These are phyloP conservation scores for Zhuqinia jingwanae DNA, from an alignment of 2,888 invertebrate species.

Conservation along the genomic window DNA sequence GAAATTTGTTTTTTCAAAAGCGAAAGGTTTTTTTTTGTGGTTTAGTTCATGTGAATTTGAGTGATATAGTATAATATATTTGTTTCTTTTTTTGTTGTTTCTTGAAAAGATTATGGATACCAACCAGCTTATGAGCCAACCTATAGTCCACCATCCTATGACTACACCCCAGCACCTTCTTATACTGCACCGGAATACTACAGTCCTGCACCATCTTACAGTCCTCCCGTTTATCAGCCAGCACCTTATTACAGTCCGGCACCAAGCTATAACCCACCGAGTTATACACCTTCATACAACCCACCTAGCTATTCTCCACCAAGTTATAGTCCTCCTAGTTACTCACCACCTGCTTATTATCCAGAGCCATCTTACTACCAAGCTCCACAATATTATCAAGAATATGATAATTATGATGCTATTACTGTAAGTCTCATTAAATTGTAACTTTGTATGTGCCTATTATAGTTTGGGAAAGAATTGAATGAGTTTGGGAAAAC, in stretches of 20 bases:
- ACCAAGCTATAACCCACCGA: constrained; percentile 31
- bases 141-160: constrained; percentile 61
- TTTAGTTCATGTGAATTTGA: constrained; percentile 31
- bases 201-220: constrained; percentile 34
- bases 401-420: constrained; percentile 76
- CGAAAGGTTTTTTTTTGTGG: background rate
- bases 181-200: constrained; percentile 63
- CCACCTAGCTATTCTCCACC: constrained; percentile 68
- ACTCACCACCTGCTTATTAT: constrained; percentile 49
- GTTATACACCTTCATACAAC: constrained; percentile 49
- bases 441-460: constrained; percentile 3
- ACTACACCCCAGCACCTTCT: constrained; percentile 46
- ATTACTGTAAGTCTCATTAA: constrained; percentile 76
- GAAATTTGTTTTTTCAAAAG: constrained; percentile 6
- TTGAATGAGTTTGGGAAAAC: background rate
- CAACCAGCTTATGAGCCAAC: constrained; percentile 66
- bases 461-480: too few species aligned
- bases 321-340: constrained; percentile 46
- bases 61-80: constrained; percentile 29
- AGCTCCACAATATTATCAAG: constrained; percentile 73
- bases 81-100: constrained; percentile 36
- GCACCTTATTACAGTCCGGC: constrained; percentile 39
- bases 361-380: constrained; percentile 57
- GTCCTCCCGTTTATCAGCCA: constrained; percentile 55
- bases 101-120: constrained; percentile 54